Conservation (phyloP, 2,113 vertebrate species). For the Hippotragus niger region DNA sequence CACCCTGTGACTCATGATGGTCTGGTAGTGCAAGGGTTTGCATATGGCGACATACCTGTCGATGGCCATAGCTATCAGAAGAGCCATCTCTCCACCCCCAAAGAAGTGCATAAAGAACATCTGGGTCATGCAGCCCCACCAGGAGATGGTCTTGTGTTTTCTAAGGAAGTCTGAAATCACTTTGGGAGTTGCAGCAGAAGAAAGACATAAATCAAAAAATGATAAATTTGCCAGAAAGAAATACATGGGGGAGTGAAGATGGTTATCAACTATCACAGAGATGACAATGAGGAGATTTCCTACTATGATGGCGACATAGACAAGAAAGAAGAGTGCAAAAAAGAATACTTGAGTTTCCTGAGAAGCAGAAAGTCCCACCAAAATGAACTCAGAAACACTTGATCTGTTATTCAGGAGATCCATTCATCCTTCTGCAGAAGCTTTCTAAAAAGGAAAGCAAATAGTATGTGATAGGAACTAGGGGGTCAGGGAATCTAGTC, state of each 20-base stretch:
- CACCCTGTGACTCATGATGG: too few species aligned
- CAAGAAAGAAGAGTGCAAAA: constrained; percentile 10
- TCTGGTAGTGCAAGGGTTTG: too few species aligned
- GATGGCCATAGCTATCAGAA: too few species aligned
- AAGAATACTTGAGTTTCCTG: neutral
- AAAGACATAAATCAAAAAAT: constrained; percentile 57
- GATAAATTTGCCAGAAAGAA: constrained; percentile 64
- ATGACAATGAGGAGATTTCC: constrained; percentile 58
- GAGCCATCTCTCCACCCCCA: too few species aligned
- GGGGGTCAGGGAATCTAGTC: neutral
- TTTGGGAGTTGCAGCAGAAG: constrained; percentile 50
- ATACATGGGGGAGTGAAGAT: constrained; percentile 58
- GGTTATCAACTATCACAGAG: neutral
- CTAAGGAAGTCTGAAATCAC: constrained; percentile 39
- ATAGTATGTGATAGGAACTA: neutral
- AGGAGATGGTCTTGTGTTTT: too few species aligned
- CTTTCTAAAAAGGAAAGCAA: neutral
- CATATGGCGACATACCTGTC: too few species aligned
- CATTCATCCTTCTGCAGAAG: neutral
- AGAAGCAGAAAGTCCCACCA: constrained; percentile 16
- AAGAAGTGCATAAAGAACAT: too few species aligned
- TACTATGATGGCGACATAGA: neutral
- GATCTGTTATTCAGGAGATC: neutral
- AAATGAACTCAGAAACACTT: constrained; percentile 18
- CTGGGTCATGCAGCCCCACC: too few species aligned